Conservation (phyloP, 92 coral and sea anemone species). For the Paramuricea clavata region DNA sequence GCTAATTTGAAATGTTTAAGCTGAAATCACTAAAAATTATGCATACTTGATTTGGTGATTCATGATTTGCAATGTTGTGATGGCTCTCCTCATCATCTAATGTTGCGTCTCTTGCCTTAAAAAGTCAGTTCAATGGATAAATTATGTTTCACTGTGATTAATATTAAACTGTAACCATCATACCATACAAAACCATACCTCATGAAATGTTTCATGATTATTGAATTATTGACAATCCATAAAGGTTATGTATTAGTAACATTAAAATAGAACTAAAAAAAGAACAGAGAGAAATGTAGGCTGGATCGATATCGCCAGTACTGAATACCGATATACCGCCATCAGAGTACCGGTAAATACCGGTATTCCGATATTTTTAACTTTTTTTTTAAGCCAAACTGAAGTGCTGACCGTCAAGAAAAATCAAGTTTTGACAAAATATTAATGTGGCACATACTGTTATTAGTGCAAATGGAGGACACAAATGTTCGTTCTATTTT, state of each 20-base stretch:
- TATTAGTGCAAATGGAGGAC: not conserved
- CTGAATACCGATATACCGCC: too few relatives aligned
- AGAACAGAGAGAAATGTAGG: not conserved
- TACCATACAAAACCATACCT: not conserved
- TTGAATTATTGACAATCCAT: not conserved
- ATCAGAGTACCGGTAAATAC: too few relatives aligned
- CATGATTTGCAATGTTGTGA: not conserved
- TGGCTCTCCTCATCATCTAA: conserved; percentile 1
- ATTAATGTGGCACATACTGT: not conserved
- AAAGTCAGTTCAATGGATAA: too few relatives aligned
- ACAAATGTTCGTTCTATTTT: conserved; percentile 20
- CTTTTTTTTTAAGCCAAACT: too few relatives aligned
- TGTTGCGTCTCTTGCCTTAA: not conserved
- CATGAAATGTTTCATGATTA: not conserved
- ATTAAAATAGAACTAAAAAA: not conserved
- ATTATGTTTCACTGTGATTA: not conserved
- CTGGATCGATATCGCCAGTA: not conserved
- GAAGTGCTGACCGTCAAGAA: too few relatives aligned
- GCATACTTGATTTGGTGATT: conserved; percentile 7
- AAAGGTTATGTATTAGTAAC: not conserved
- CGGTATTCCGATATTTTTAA: too few relatives aligned
- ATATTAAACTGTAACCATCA: not conserved
- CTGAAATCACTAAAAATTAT: not conserved
- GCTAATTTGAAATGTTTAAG: not conserved
- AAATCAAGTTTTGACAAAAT: too few relatives aligned